A percentile compares a stretch with the other conserved stretches of the same genome.
phyloP scores from a whole-genome alignment of 2,113 vertebrate genomes.

The Oryzias javanicus region DNA sequence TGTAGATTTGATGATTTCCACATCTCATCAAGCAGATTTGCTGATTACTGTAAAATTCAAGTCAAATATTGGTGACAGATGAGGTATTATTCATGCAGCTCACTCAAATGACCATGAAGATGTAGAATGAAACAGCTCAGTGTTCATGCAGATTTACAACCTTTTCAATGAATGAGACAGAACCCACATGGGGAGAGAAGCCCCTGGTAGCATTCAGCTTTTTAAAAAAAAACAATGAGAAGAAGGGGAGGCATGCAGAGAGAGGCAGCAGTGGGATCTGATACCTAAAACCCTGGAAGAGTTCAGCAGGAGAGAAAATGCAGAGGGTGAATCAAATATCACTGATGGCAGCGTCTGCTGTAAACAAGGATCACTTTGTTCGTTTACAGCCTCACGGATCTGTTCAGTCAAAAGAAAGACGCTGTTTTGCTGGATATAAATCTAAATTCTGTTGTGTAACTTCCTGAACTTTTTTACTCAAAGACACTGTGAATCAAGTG shows the following conservation, averaged over 20 bases:
- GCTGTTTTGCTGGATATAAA: no score
- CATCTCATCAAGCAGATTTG: no score
- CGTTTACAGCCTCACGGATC: no score
- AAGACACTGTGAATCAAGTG: no score
- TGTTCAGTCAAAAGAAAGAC: no score
- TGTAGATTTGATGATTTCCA: no score
- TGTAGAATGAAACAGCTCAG: constrained; percentile 23
- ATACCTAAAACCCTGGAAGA: constrained; percentile 46
- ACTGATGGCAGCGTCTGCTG: neutral
- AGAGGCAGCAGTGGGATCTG: constrained; percentile 25
- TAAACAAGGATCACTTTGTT: constrained; percentile 8
- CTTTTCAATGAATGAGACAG: constrained; percentile 28
- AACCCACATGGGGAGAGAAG: constrained; percentile 25
- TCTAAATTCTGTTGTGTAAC: no score
- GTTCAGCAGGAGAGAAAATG: constrained; percentile 22
- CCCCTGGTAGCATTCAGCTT: constrained; percentile 25
- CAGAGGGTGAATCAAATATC: constrained; percentile 44
- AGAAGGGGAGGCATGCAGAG: constrained; percentile 17
- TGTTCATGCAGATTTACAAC: constrained; percentile 38
- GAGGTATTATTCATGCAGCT: constrained; percentile 34
- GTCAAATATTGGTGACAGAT: no score
- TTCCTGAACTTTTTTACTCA: no score
- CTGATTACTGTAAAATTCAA: no score
- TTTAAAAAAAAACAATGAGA: constrained; percentile 20
- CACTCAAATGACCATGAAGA: constrained; percentile 19